Evolutionary conservation across 2,113 vertebrate genomes (phyloP).

Genomic region (Beaufortia kweichowensis): DNA sequence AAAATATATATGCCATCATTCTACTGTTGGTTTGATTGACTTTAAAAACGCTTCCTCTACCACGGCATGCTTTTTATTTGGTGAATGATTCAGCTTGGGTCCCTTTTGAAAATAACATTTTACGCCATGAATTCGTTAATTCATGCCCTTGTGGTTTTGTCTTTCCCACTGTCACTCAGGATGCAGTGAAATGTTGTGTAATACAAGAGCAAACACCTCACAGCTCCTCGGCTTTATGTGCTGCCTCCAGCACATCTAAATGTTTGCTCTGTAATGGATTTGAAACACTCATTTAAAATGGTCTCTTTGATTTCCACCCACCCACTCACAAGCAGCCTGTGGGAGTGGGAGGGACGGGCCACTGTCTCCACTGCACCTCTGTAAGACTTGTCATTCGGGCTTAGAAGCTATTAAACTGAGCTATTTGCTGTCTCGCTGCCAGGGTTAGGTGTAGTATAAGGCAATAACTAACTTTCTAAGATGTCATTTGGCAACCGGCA

Average conservation of each 20-base stretch:
- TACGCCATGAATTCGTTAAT: background rate
- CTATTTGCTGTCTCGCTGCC: slow-evolving; percentile 28
- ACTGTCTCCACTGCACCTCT: slow-evolving; percentile 24
- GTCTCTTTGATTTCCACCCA: slow-evolving; percentile 54
- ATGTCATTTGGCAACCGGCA: slow-evolving; percentile 30
- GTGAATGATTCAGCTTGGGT: background rate
- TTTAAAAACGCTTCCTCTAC: background rate
- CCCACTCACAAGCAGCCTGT: slow-evolving; percentile 43
- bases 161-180: background rate
- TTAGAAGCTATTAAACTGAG: slow-evolving; percentile 28
- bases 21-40: too few relatives aligned
- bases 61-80: background rate
- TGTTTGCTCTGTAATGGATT: slow-evolving; percentile 54
- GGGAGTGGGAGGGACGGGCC: slow-evolving; percentile 35
- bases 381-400: slow-evolving; percentile 42
- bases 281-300: slow-evolving; percentile 55
- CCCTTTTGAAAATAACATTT: background rate
- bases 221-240: slow-evolving; percentile 38
- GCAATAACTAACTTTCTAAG: slow-evolving; percentile 8
- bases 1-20: too few relatives aligned
- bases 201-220: slow-evolving; percentile 40
- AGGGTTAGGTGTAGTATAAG: slow-evolving; percentile 13
- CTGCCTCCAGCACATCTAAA: slow-evolving; percentile 44
- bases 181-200: slow-evolving; percentile 31
- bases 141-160: slow-evolving; percentile 7